Base-by-base conservation (phyloP, 2,888 invertebrate species). In the Augochlorella aurata region DNA sequence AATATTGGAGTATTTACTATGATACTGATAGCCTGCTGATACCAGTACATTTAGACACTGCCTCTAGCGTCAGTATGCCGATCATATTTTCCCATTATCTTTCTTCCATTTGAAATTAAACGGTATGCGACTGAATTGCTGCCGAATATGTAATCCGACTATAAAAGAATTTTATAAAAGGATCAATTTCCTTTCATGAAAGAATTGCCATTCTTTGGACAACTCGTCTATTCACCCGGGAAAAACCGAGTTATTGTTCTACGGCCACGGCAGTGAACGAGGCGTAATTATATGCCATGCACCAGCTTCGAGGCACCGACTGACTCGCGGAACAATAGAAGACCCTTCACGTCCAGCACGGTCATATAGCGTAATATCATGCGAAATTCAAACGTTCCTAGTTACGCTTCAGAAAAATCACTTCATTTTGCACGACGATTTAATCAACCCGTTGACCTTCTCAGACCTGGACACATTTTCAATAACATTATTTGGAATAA, bases 201-300 rank as follows among this genome's bases (percentile, higher is more conserved):
- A 9, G 61, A 29, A 61, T 61, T 61, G 61, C 61, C 61, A 61
- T 61, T 61, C 61, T 29, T 61, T 24, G 61, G 29, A 61, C 29
- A 29, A 29, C 61, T 16, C 61, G 61, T 61, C 61, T 61, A 24
- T 61, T 61, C 61, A 61, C 8, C 29, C 18, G 61, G 9, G 61
- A 29, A 29, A 47, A 61, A 29, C 61, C 29, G 61, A 61, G 29
- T 61, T 29, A 61, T 61, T 61, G 61, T 61, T 61, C 61, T 9
- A 16, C 61, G 61, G 29, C 16, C 29, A 16, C 24, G 61, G 61
- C 29, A 61, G 61, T 61, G 61, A 61, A 61, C 61, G 61, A 61
- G 61, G 61, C 61, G 61, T 29, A 61, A 61, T 61, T 61, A 61
- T 61, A 29, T 61, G 61, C 61, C 61, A 61, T 61, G 61, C 29